Evolutionary conservation across 2,113 vertebrate genomes (phyloP).

Genomic region (Rhineura floridana): DNA sequence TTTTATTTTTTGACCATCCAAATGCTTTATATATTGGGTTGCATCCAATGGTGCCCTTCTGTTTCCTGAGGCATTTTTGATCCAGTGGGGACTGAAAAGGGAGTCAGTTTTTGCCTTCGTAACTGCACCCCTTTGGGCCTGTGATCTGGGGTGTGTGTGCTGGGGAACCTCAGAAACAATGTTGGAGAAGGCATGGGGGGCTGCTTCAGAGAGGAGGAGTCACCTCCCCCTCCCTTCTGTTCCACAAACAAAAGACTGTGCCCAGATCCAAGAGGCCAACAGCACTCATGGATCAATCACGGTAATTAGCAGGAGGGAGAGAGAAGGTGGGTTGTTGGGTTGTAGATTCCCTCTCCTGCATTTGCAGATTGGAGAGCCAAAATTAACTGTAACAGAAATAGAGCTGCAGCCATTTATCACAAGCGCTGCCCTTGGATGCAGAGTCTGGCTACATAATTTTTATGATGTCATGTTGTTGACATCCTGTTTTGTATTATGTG

Average conservation of each 20-base stretch:
- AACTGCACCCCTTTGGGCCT: no score
- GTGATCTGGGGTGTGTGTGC: no score
- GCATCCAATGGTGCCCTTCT: background rate
- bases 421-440: constrained; percentile 10
- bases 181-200: no score
- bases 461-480: constrained; percentile 26
- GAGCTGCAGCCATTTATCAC: constrained; percentile 1
- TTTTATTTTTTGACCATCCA: background rate
- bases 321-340: background rate
- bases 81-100: no score
- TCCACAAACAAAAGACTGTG: no score
- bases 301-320: background rate
- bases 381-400: constrained; percentile 19
- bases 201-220: no score
- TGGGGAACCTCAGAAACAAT: no score
- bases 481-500: constrained; percentile 21
- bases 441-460: constrained; percentile 15
- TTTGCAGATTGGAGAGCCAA: constrained; percentile 11
- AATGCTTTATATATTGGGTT: background rate
- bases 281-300: background rate
- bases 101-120: no score
- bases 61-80: background rate
- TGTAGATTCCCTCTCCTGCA: background rate
- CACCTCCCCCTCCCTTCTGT: no score
- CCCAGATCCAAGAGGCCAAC: background rate